Evolutionary conservation across 2,797 vertebrate species (phyloP), one percentile per base, ranked within the genome.

Genomic region (Mustela erminea): DNA sequence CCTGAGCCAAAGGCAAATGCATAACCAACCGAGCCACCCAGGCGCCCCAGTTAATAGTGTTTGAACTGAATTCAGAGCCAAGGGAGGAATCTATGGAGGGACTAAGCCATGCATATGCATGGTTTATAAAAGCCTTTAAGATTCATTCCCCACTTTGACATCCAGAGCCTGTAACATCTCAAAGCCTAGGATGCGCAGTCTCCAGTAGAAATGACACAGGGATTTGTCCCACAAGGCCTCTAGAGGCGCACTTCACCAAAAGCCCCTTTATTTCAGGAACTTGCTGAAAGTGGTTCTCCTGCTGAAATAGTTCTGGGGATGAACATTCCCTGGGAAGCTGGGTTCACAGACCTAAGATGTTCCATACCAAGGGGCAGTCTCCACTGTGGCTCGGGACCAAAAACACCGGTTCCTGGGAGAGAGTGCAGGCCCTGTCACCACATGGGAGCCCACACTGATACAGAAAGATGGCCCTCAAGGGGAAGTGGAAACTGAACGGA

Each of bases 1-100:
- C n/a, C n/a, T n/a, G n/a, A n/a, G n/a, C n/a, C n/a, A n/a, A n/a
- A n/a, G n/a, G n/a, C n/a, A n/a, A n/a, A n/a, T n/a, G n/a, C n/a
- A n/a, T n/a, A n/a, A n/a, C n/a, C n/a, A n/a, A 54, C 17, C 54
- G 15, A 54, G 52, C 52, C 52, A 54, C 5, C 52, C 52, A 54
- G 52, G 52, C 2, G 0, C 17, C 52, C 52, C 1, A 1, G 18
- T 17, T 17, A 54, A 35, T n/a, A n/a, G n/a, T n/a, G n/a, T n/a
- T n/a, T n/a, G n/a, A n/a, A n/a, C n/a, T n/a, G n/a, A n/a, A n/a
- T n/a, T n/a, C n/a, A n/a, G n/a, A n/a, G n/a, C n/a, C n/a, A n/a
- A n/a, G n/a, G n/a, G n/a, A n/a, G n/a, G n/a, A n/a, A n/a, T n/a
- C n/a, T n/a, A n/a, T n/a, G n/a, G n/a, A n/a, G n/a, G n/a, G n/a